A percentile compares a stretch with the other conserved stretches of the same genome.
Evolutionary conservation across 2,113 vertebrate species (phyloP).

Genomic region (Calyptomena viridis): DNA sequence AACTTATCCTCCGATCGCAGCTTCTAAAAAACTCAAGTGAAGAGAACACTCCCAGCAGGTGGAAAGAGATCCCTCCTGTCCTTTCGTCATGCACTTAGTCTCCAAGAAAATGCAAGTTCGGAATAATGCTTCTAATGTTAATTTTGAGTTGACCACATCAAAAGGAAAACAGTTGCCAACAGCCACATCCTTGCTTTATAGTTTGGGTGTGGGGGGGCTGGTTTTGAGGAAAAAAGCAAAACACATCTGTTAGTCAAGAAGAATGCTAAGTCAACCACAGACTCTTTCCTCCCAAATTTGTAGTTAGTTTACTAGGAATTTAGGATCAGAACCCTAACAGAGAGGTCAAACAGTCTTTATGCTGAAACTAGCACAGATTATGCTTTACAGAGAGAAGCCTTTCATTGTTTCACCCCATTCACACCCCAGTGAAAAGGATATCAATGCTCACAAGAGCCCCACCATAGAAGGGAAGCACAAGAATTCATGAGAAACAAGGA

Average conservation of each 20-base stretch:
- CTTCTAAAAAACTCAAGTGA: background rate
- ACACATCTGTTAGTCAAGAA: background rate
- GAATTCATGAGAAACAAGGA: background rate
- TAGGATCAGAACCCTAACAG: background rate
- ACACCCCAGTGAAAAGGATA: background rate
- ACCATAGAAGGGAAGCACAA: accelerated
- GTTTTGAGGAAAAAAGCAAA: background rate
- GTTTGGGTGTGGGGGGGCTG: background rate
- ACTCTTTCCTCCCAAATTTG: background rate
- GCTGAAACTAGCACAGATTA: background rate
- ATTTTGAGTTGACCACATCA: conserved; percentile 7
- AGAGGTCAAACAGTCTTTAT: background rate
- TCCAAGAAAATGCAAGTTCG: background rate
- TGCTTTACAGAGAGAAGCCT: background rate
- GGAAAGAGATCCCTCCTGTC: background rate
- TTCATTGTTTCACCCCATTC: background rate
- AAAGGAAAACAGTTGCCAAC: background rate
- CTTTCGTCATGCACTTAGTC: background rate
- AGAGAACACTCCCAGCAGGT: background rate
- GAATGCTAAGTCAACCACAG: background rate
- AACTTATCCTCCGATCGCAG: background rate
- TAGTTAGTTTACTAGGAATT: background rate
- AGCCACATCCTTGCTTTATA: background rate
- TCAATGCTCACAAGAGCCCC: accelerated
- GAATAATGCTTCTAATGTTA: background rate